Percentiles rank a stretch among this genome's conserved stretches.
Conservation (phyloP, 1,140 invertebrate genomes). For the Leptinotarsa texana region DNA sequence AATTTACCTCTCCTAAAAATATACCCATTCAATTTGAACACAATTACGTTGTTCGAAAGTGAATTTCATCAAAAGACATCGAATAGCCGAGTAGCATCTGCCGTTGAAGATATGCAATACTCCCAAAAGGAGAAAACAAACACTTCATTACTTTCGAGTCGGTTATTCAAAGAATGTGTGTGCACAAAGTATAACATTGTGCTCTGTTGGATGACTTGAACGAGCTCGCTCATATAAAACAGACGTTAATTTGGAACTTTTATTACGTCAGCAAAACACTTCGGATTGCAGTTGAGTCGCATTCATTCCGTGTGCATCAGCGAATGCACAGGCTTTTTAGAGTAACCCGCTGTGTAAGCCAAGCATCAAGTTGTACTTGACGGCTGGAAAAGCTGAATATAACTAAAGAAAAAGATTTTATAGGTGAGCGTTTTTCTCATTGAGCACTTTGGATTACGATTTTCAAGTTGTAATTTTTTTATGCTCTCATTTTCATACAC, state of each 20-base stretch:
- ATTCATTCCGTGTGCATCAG: constrained; percentile 20
- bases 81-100: no score
- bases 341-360: not conserved
- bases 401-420: not conserved
- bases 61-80: no score
- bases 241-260: constrained; percentile 23
- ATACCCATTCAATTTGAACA: no score
- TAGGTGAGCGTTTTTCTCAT: not conserved
- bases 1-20: no score
- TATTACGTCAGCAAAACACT: constrained; percentile 23
- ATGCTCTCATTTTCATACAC: not conserved
- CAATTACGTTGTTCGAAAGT: no score
- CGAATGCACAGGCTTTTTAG: constrained; percentile 6
- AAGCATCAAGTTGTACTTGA: constrained; percentile 1
- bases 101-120: no score
- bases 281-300: constrained; percentile 1
- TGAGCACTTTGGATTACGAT: not conserved
- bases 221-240: constrained; percentile 21
- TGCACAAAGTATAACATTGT: constrained; percentile 3
- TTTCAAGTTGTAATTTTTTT: not conserved
- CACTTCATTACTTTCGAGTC: not conserved
- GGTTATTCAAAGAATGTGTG: not conserved
- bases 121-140: not conserved
- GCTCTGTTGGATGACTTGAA: not conserved
- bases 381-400: not conserved